Conservation (phyloP, 2,113 vertebrate species). For the Saguinus imperator region DNA sequence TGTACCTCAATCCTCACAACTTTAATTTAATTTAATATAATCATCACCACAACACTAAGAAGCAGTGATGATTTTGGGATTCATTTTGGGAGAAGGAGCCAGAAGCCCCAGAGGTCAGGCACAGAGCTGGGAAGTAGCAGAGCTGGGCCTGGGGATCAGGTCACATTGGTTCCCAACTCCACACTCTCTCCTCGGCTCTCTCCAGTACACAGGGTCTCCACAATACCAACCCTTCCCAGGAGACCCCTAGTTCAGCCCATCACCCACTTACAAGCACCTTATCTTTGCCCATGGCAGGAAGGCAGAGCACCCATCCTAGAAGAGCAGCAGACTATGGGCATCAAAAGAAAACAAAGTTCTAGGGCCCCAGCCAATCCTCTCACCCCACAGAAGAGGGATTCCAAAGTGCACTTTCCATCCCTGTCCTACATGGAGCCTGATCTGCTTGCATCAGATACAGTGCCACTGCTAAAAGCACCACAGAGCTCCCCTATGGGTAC, state of each 20-base stretch:
- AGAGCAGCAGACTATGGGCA: not conserved
- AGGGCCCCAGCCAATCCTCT: not conserved
- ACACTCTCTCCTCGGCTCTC: not conserved
- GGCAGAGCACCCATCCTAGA: not conserved
- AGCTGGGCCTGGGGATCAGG: not conserved
- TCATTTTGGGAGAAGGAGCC: not conserved
- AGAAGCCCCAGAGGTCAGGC: not conserved
- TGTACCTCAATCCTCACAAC: not conserved
- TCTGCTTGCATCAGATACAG: not conserved
- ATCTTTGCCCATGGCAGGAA: not conserved
- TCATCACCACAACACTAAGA: not conserved
- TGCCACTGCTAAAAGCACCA: not conserved
- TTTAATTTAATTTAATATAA: not conserved
- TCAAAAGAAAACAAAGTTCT: not conserved
- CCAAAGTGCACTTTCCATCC: not conserved
- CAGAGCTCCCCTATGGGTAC: not conserved
- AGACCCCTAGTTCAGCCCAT: not conserved
- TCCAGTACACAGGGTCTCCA: not conserved
- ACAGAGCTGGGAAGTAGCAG: not conserved
- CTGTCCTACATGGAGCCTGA: accelerated
- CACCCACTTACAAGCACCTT: not conserved
- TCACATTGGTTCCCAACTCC: not conserved
- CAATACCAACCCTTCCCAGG: not conserved
- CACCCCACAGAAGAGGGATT: not conserved
- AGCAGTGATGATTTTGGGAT: not conserved